Evolutionary conservation across 2,113 vertebrate genomes (phyloP).

Genomic region (Zosterops pallidus): DNA sequence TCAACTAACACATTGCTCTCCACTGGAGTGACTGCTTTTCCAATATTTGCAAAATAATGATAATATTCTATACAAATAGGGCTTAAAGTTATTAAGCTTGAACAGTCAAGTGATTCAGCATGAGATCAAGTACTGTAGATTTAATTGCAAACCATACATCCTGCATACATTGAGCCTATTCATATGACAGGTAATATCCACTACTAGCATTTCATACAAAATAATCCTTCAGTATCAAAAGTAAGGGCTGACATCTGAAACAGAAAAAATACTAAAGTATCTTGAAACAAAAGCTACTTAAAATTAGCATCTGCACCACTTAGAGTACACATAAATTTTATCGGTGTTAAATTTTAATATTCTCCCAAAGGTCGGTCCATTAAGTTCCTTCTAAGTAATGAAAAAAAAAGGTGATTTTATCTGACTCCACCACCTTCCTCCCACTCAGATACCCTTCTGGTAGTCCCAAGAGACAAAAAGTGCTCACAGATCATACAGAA

Average conservation of each 20-base stretch:
- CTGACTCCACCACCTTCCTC: background rate
- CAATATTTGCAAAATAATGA: background rate
- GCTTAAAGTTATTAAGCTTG: background rate
- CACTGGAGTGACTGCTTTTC: background rate
- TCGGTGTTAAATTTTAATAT: background rate
- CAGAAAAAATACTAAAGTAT: background rate
- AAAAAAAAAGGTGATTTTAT: background rate
- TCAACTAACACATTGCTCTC: background rate
- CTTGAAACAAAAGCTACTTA: background rate
- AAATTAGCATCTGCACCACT: background rate
- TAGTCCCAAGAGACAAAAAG: background rate
- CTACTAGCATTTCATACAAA: background rate
- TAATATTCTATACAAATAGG: background rate
- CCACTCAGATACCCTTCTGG: background rate
- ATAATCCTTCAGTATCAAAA: background rate
- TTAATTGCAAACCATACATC: background rate
- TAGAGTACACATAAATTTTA: background rate
- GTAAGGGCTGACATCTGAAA: background rate
- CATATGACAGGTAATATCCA: background rate
- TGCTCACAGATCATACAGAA: background rate
- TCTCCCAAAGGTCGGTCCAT: background rate
- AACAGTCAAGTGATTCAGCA: background rate
- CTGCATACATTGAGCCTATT: background rate
- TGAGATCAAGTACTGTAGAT: background rate
- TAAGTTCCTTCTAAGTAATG: background rate